Base-by-base conservation (phyloP, 92 coral and sea anemone genomes). In the Palythoa heliodiscus region DNA sequence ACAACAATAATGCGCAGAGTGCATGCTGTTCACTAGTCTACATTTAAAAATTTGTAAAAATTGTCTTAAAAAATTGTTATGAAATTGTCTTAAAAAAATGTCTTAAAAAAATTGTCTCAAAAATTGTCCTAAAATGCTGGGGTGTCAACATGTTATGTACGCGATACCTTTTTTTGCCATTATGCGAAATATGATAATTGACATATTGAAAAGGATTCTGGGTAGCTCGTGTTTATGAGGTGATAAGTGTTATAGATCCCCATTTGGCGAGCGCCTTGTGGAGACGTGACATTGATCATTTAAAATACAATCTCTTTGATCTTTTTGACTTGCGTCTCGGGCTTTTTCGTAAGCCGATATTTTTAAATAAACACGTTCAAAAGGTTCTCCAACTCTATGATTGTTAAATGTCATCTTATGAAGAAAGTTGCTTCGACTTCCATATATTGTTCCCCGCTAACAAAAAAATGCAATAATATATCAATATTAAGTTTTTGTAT, bases 151-250 rank as follows among this genome's bases (percentile, higher is more conserved):
- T 29, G 35, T 29, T 29, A 29, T 1, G 35, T 29, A 29, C 35
- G 35, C 35, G 35, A 29, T 1, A 29, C 1, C 1, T 29, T 29
- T 29, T 29, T 29, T 29, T 1, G 55, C 14, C 39, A 11, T 20
- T 10, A n/a, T n/a, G n/a, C n/a, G n/a, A n/a, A n/a, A n/a, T n/a
- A n/a, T n/a, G n/a, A n/a, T 11, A 3, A 47, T 37, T 7, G 19
- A 47, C 43, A 20, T 35, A 13, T 48, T 47, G 82, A 37, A 80
- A 39, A 48, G 74, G 22, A 80, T 80, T 80, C 11, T 80, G 74
- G 84, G 84, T 79, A 63, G 43, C 64, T 64, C 64, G 24, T 64
- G 54, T 80, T 22, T 80, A 25, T 80, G 47, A 66, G 84, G 74
- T 80, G 63, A 66, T 67, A 47, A 43, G 48, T 48, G 61, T 55